Percentiles rank a stretch among this genome's conserved stretches.
Conservation (phyloP, 2,797 vertebrate genomes). For the Carapus acus region DNA sequence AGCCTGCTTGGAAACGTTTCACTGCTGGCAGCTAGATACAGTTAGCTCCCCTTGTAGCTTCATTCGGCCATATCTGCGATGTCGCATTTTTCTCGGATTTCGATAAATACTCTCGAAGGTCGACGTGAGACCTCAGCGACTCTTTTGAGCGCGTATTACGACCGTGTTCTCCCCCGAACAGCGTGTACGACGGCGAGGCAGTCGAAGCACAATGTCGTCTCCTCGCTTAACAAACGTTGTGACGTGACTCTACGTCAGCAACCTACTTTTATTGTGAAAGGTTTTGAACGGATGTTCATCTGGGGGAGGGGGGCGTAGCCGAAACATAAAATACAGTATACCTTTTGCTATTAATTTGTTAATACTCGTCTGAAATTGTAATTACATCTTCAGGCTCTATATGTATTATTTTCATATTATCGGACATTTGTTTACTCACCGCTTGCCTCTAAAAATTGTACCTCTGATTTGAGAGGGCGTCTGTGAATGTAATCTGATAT, state of each 20-base stretch:
- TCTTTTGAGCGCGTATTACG: slow-evolving; percentile 28
- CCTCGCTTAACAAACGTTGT: slow-evolving; percentile 21
- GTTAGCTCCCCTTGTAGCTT: slow-evolving; percentile 13
- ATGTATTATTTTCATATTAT: no score
- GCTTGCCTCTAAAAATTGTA: no score
- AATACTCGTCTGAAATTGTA: no score
- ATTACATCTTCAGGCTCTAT: no score
- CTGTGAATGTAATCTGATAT: no score
- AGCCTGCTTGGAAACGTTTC: slow-evolving; percentile 30
- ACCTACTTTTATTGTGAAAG: slow-evolving; percentile 23
- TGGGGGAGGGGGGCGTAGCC: no score
- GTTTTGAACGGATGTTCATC: neutral
- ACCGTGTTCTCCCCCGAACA: slow-evolving; percentile 35
- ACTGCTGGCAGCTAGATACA: slow-evolving; percentile 27
- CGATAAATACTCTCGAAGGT: slow-evolving; percentile 20
- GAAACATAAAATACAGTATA: no score
- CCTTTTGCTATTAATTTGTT: no score
- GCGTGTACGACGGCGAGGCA: slow-evolving; percentile 22
- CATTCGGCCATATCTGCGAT: slow-evolving; percentile 6
- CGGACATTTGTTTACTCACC: no score
- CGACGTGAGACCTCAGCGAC: slow-evolving; percentile 25
- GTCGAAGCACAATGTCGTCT: slow-evolving; percentile 44
- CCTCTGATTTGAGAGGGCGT: no score
- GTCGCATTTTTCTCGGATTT: slow-evolving; percentile 33
- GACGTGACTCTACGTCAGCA: slow-evolving; percentile 36